Evolutionary conservation across 2,113 vertebrate species (phyloP).

Genomic region (Scophthalmus maximus): DNA sequence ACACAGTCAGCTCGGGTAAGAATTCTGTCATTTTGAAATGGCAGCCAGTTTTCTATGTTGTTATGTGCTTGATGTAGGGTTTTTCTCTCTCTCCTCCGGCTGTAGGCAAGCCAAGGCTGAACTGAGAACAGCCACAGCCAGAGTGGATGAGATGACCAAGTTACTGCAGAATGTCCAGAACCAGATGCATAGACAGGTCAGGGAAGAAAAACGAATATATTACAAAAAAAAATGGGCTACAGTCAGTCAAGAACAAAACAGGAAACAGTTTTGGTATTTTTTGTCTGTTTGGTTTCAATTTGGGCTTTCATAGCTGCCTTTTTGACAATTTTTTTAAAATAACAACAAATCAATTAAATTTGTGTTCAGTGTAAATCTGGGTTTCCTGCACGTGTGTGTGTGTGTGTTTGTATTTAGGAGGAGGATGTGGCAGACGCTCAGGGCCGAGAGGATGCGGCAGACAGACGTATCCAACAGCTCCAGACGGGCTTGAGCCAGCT

Average conservation of each 20-base stretch:
- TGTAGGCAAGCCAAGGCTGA: constrained; percentile 88
- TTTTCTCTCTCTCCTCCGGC: background rate
- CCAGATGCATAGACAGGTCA: constrained; percentile 88
- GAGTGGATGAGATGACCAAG: constrained; percentile 88
- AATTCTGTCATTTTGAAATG: background rate
- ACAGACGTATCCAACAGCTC: constrained; percentile 87
- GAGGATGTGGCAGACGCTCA: constrained; percentile 84
- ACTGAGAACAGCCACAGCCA: constrained; percentile 83
- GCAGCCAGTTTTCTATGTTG: background rate
- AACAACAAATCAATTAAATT: background rate
- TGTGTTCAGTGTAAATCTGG: too few relatives aligned
- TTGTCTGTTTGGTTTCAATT: background rate
- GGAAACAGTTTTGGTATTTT: too few relatives aligned
- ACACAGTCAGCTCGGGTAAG: constrained; percentile 89
- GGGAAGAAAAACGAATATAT: constrained; percentile 14
- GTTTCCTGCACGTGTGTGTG: constrained; percentile 8
- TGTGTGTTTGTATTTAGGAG: constrained; percentile 79
- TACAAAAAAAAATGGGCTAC: background rate
- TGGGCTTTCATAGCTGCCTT: background rate
- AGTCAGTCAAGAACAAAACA: background rate
- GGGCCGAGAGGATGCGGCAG: constrained; percentile 87
- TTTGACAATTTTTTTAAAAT: too few relatives aligned
- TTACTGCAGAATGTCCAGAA: constrained; percentile 83
- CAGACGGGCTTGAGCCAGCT: constrained; percentile 86
- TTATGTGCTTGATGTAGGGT: background rate